Evolutionary conservation across 2,797 vertebrate genomes (phyloP), one percentile per base, ranked within the genome.

Genomic region (Botia almorhae): DNA sequence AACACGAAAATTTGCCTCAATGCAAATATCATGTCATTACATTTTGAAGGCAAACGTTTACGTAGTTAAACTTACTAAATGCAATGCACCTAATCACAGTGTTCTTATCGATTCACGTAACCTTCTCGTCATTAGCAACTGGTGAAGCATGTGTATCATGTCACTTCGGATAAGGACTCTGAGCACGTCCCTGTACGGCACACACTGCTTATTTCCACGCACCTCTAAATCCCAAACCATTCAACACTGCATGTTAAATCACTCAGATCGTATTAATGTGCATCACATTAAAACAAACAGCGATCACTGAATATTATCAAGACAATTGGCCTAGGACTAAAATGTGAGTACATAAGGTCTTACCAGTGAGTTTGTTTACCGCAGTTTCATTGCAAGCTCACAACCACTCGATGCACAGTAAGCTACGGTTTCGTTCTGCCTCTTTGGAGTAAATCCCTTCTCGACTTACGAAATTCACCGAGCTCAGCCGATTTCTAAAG

Each of bases 351-450:
- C 53, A 70, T n/a, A 50, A 19, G 48, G 33, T 88, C 92, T 84
- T 92, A 93, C 93, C 93, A 92, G 89, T 81, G 72, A 73, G 88
- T 74, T 83, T 87, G 58, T 78, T 82, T 68, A 69, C 89, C 88
- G 87, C 87, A 86, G 88, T 90, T 76, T 90, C 93, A 93, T 93
- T 87, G 86, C 90, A 85, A 71, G 80, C 80, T 61, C 84, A 7
- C 87, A 81, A 87, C 79, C 81, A 81, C 16, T 88, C 85, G 90
- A 89, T 89, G 91, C 89, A 85, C 88, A 82, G 85, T 53, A 74
- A 74, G 68, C 83, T 87, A 82, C 84, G 87, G 87, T 80, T 87
- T 58, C 23, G 70, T 83, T 82, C 86, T 86, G 89, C 88, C 90
- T 55, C 89, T 85, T 83, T 19, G 80, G 85, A 80, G 82, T 55